These are phyloP conservation scores for Papilio aristodemus DNA, from an alignment of 1,140 invertebrate genomes.

Conservation along the genomic window DNA sequence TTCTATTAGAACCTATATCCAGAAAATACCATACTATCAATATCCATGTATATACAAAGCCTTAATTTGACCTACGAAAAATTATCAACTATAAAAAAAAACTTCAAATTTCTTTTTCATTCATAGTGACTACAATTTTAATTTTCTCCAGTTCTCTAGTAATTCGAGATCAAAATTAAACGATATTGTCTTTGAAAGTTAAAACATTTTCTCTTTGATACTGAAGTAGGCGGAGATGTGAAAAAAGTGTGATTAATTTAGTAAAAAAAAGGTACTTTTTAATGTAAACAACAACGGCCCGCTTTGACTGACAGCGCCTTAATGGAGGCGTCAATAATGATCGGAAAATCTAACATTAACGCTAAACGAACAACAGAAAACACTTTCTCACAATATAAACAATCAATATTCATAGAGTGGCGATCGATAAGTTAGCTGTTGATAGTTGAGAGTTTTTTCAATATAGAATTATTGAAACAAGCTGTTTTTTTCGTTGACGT, in stretches of 20 bases:
- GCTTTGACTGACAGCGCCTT: conserved; percentile 44
- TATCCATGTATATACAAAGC: no score
- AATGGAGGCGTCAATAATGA: conserved; percentile 55
- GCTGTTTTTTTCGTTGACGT: no score
- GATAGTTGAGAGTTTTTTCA: no score
- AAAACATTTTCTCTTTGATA: conserved; percentile 17
- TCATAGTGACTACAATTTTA: not conserved
- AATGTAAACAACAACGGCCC: conserved; percentile 46
- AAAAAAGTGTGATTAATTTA: conserved; percentile 33
- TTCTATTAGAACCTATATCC: no score
- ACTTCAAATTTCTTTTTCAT: not conserved
- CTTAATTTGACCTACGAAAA: no score
- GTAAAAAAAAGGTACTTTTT: conserved; percentile 32
- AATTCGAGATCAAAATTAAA: conserved; percentile 15
- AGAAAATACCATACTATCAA: no score
- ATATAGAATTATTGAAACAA: no score
- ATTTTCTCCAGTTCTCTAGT: conserved; percentile 1
- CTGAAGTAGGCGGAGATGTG: conserved; percentile 26
- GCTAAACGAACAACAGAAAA: conserved; percentile 35
- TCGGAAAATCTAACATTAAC: conserved; percentile 48
- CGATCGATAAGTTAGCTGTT: no score
- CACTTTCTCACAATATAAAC: conserved; percentile 29
- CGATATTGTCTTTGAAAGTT: conserved; percentile 24
- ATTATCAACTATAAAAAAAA: conserved; percentile 14
- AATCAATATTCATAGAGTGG: conserved; percentile 29